Percentiles rank a stretch among this genome's conserved stretches.
These are phyloP conservation scores for Myopa tessellatipennis DNA, from an alignment of 2,888 invertebrate species.

Conservation along the genomic window DNA sequence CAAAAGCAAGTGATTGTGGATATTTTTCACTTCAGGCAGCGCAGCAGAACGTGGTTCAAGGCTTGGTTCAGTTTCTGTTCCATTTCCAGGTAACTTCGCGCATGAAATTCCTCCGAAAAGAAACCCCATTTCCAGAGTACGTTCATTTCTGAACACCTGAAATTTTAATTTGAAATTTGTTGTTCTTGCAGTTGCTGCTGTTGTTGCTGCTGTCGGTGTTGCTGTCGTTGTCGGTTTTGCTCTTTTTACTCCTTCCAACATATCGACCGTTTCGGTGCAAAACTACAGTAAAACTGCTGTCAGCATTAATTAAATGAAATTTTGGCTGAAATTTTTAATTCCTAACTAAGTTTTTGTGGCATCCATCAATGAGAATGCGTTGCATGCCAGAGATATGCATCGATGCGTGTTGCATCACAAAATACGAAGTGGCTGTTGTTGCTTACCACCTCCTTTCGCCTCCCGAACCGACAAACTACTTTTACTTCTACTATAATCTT, in stretches of 20 bases:
- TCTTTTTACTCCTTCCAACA: background rate
- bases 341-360: conserved; percentile 30
- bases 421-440: too few relatives aligned
- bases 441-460: background rate
- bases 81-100: background rate
- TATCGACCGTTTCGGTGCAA: background rate
- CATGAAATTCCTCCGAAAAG: too few relatives aligned
- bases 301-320: conserved; percentile 25
- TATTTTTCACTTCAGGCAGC: background rate
- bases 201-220: background rate
- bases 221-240: background rate
- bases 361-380: conserved; percentile 6
- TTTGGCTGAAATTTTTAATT: conserved; percentile 30
- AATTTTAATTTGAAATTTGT: conserved; percentile 15
- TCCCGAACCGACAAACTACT: background rate
- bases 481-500: background rate
- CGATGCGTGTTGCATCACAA: background rate
- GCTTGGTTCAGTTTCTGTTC: background rate
- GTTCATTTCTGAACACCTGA: conserved; percentile 10
- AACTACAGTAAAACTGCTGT: background rate
- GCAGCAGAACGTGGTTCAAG: too few relatives aligned
- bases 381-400: background rate
- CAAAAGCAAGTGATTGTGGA: background rate
- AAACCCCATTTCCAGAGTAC: background rate
- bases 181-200: background rate